A percentile compares a stretch with the other conserved stretches of the same genome.
phyloP scores from a whole-genome alignment of 2,113 vertebrate genomes.

The Cettia cetti region DNA sequence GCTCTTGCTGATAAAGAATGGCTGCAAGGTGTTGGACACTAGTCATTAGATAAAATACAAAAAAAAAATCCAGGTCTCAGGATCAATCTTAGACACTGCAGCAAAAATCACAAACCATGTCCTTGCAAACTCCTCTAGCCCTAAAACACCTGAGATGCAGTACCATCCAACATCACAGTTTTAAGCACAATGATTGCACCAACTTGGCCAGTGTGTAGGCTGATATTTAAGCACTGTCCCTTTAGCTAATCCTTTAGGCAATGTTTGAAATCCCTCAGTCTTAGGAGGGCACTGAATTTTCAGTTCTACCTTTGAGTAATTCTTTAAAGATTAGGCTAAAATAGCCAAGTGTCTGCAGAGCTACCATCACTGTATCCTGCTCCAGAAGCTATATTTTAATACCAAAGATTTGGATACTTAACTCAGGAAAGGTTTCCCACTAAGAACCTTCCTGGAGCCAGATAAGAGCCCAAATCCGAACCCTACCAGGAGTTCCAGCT shows the following conservation, averaged over 20 bases:
- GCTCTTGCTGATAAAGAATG: background rate
- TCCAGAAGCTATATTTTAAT: background rate
- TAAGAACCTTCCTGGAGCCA: background rate
- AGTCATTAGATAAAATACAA: background rate
- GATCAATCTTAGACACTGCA: background rate
- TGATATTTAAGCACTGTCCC: background rate
- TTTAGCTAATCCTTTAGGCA: background rate
- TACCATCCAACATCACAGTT: background rate
- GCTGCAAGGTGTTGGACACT: background rate
- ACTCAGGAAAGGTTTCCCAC: background rate
- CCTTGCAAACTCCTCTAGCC: background rate
- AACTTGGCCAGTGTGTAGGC: background rate
- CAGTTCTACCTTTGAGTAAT: background rate
- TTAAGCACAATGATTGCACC: background rate
- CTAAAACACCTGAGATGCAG: background rate
- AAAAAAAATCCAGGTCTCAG: background rate
- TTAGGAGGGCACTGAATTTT: background rate
- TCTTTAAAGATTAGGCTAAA: background rate
- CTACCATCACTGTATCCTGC: background rate
- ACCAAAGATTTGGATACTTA: conserved; percentile 3
- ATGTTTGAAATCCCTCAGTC: background rate
- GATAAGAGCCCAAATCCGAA: background rate
- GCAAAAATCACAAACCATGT: background rate
- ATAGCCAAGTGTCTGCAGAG: background rate
- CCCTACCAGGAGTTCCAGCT: background rate